A percentile compares a stretch with the other conserved stretches of the same genome.
phyloP scores from a whole-genome alignment of 2,113 vertebrate species.

The Micronisus gabar region DNA sequence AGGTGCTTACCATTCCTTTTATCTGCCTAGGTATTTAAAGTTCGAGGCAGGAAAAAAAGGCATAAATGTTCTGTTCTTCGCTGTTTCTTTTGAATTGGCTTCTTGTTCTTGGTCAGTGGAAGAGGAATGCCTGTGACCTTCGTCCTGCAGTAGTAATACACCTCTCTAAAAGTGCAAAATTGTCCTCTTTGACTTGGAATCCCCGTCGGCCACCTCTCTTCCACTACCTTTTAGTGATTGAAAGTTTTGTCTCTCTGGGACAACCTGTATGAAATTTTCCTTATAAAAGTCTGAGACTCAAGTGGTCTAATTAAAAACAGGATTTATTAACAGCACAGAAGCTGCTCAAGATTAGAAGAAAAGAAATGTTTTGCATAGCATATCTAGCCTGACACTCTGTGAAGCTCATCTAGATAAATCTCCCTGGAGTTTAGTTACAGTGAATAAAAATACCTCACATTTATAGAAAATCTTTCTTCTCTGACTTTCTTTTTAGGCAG shows the following conservation, averaged over 20 bases:
- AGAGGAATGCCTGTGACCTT: neutral
- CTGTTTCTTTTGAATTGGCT: neutral
- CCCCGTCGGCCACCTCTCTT: neutral
- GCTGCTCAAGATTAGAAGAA: neutral
- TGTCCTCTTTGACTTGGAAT: neutral
- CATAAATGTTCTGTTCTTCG: neutral
- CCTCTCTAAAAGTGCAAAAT: neutral
- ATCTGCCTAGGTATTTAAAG: neutral
- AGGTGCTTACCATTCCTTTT: neutral
- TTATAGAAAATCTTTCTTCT: neutral
- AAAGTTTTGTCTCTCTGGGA: conserved; percentile 10
- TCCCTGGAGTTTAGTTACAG: conserved; percentile 18
- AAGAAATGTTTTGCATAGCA: neutral
- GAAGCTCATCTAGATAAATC: neutral
- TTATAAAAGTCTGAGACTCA: neutral
- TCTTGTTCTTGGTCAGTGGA: neutral
- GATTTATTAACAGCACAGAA: conserved; percentile 40
- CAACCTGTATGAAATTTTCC: neutral
- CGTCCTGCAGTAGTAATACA: neutral
- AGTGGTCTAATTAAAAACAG: conserved; percentile 55
- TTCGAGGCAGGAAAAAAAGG: neutral
- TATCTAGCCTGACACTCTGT: neutral
- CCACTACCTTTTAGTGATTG: neutral
- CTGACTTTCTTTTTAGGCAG: neutral
- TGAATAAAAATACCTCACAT: neutral